Percentiles rank a stretch among this genome's conserved stretches.
Conservation (phyloP, 2,888 invertebrate genomes). For the Eumerus sabulonum region DNA sequence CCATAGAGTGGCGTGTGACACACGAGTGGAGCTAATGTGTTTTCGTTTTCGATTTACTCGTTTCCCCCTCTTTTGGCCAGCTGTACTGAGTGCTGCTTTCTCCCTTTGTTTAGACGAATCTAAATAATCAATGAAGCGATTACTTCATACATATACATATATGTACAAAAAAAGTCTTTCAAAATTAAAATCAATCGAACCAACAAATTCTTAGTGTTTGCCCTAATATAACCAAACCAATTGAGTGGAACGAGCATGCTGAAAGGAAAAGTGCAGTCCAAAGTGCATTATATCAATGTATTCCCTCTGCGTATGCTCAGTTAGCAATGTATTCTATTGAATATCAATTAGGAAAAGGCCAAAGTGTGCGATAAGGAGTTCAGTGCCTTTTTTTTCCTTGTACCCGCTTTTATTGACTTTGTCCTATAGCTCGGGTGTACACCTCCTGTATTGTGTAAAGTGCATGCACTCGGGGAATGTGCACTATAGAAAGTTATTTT, state of each 20-base stretch:
- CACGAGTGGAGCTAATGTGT: constrained; percentile 3
- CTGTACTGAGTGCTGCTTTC: constrained; percentile 28
- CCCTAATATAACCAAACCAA: constrained; percentile 17
- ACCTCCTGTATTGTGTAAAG: neutral
- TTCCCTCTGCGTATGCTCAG: too few species aligned
- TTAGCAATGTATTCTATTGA: constrained; percentile 46
- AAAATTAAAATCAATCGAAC: constrained; percentile 30
- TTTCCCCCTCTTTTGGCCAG: constrained; percentile 30
- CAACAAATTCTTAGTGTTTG: too few species aligned
- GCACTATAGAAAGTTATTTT: constrained; percentile 17
- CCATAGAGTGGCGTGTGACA: constrained; percentile 41
- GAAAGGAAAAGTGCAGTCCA: constrained; percentile 18
- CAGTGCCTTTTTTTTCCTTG: constrained; percentile 37
- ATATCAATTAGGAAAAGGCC: constrained; percentile 53
- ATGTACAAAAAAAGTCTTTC: neutral
- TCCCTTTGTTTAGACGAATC: constrained; percentile 20
- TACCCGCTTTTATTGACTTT: constrained; percentile 15
- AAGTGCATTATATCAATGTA: too few species aligned
- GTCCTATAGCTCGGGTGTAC: constrained; percentile 20
- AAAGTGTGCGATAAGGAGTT: constrained; percentile 60
- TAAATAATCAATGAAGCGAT: constrained; percentile 13
- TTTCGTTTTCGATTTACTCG: neutral
- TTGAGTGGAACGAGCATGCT: constrained; percentile 34
- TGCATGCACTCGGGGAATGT: constrained; percentile 23
- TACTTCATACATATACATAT: too few species aligned